Base-by-base conservation (phyloP, 2,888 invertebrate genomes). In the Cheilosia vulpina region DNA sequence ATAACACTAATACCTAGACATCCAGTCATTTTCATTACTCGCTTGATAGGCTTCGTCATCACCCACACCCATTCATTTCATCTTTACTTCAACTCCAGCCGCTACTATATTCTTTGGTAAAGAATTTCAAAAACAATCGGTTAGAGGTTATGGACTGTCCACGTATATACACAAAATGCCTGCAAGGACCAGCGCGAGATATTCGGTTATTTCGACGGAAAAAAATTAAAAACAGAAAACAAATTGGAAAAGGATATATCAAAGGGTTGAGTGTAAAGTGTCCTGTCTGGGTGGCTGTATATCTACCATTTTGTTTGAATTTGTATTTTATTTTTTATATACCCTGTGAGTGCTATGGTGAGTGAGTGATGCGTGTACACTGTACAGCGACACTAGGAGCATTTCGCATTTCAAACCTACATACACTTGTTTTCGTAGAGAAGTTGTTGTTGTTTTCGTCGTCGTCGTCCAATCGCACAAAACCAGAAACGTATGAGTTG, bases 401-500 rank as follows among this genome's bases (percentile, higher is more conserved):
- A 77, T 85, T 80, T 81, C 81, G 71, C 76, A 81, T 81, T 76
- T 72, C 38, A 38, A 38, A 38, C 38, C 38, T 38, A 38, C 38
- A 4, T 69, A 55, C 76, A 71, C 76, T 80, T 66, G 43, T 52
- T 80, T 75, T 75, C 76, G 73, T 27, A 62, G 71, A 68, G 55
- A 45, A 71, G 47, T 76, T 57, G 50, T 53, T 34, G 62, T 45
- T 50, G 53, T 75, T 13, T n/a, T 43, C n/a, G 45, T 45, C 45
- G 5, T 47, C 34, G 55, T 34, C 68, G 53, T 80, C 80, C 76
- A 85, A 85, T 85, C 77, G 87, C 73, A 87, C 69, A 87, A 78
- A 73, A 75, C 65, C 82, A 77, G 80, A 82, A 87, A 78, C 87
- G 82, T 87, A 82, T 87, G 78, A 82, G 87, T 87, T 82, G 87